Evolutionary conservation across 2,113 vertebrate genomes (phyloP).

Genomic region (Rattus rattus): DNA sequence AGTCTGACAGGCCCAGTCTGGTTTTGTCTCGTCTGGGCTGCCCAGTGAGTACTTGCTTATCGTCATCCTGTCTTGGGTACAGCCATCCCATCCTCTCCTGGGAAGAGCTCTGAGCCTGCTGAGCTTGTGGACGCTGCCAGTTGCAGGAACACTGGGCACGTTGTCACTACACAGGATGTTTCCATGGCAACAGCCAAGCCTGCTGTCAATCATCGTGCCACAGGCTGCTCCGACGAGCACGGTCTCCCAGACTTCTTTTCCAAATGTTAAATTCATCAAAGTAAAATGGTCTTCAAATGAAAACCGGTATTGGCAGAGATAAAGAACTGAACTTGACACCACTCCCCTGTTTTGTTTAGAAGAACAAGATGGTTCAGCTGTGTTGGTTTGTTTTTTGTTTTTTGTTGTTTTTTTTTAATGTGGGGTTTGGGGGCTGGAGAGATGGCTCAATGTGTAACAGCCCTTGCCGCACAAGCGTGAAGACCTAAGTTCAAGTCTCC

Average conservation of each 20-base stretch:
- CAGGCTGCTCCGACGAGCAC: neutral
- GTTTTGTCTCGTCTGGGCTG: neutral
- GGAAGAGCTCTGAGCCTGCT: neutral
- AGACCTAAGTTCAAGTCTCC: neutral
- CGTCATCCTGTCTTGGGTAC: neutral
- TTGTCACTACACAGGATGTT: neutral
- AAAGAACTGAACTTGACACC: neutral
- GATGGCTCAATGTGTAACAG: neutral
- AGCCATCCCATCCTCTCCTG: neutral
- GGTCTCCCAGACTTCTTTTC: neutral
- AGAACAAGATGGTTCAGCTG: neutral
- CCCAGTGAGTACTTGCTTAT: too few relatives aligned
- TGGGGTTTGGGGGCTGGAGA: too few relatives aligned
- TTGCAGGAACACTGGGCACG: neutral
- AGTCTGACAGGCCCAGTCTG: neutral
- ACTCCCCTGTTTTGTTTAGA: neutral
- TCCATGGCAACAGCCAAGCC: neutral
- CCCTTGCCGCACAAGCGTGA: too few relatives aligned
- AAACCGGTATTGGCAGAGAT: neutral
- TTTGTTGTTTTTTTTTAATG: neutral
- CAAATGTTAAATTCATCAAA: neutral
- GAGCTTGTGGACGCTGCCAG: neutral
- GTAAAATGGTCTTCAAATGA: neutral
- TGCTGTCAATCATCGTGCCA: neutral
- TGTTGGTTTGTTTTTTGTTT: neutral